phyloP scores from a whole-genome alignment of 2,888 invertebrate genomes.

The Agrotis exclamationis region DNA sequence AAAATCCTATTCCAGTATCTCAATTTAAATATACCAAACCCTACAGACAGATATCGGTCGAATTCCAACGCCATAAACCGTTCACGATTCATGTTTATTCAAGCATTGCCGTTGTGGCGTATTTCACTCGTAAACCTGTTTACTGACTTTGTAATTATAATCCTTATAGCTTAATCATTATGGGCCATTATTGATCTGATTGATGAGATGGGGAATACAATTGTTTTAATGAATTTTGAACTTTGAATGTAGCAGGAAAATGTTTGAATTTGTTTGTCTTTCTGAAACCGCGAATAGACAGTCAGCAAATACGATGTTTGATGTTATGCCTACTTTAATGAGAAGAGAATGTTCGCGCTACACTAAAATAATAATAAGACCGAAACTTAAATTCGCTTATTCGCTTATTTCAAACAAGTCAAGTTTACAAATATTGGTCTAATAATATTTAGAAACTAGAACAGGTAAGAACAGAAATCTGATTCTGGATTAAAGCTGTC shows the following conservation, averaged over 20 bases:
- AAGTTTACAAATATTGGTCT: too few relatives aligned
- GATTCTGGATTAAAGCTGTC: neutral
- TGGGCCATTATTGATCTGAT: constrained; percentile 47
- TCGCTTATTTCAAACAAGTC: too few relatives aligned
- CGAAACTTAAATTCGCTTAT: too few relatives aligned
- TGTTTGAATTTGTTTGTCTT: neutral
- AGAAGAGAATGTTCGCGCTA: too few relatives aligned
- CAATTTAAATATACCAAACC: constrained; percentile 39
- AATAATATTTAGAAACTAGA: too few relatives aligned
- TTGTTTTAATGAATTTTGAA: constrained; percentile 1
- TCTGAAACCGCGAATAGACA: neutral
- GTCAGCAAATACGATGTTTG: too few relatives aligned
- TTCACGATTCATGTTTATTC: constrained; percentile 83
- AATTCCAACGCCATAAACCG: constrained; percentile 74
- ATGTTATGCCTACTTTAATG: too few relatives aligned
- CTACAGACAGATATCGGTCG: constrained; percentile 57
- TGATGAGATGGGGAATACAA: constrained; percentile 4
- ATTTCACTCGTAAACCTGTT: constrained; percentile 73
- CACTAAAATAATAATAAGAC: too few relatives aligned
- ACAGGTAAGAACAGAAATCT: neutral
- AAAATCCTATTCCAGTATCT: neutral
- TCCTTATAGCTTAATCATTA: constrained; percentile 57
- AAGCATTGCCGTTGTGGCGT: constrained; percentile 69
- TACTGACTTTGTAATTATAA: constrained; percentile 69
- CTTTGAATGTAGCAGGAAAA: neutral